These are phyloP conservation scores for Melanaphis sacchari DNA, from an alignment of 1,140 invertebrate species.

Conservation along the genomic window DNA sequence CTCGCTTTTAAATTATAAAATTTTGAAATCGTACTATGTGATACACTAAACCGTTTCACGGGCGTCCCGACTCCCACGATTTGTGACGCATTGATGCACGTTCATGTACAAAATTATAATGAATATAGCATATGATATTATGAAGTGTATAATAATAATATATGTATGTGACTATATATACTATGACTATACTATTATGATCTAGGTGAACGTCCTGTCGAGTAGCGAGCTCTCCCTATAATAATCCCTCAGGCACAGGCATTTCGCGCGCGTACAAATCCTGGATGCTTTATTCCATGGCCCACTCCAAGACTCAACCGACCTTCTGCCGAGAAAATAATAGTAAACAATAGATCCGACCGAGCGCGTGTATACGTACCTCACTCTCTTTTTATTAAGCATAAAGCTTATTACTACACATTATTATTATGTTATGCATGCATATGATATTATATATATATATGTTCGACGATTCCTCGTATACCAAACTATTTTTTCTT, in stretches of 20 bases:
- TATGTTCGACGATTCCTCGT: not conserved
- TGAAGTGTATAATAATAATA: not conserved
- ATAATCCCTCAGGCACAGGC: not conserved
- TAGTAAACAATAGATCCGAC: slow-evolving; percentile 16
- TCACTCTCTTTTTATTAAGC: not conserved
- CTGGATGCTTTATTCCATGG: not conserved
- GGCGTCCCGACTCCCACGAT: not conserved
- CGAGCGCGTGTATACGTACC: not conserved
- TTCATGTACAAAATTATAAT: not conserved
- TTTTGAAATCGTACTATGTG: not conserved
- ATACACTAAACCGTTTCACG: not conserved
- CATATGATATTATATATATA: not conserved
- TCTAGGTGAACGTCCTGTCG: slow-evolving; percentile 40
- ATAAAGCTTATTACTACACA: not conserved
- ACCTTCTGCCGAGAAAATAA: slow-evolving; percentile 1
- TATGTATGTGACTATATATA: no score
- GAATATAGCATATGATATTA: not conserved
- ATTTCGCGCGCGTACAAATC: slow-evolving; percentile 12
- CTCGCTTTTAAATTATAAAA: not conserved
- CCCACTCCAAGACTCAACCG: not conserved
- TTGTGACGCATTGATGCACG: not conserved
- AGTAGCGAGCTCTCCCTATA: not conserved
- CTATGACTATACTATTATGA: not conserved
- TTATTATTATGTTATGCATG: not conserved
- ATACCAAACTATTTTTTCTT: not conserved